Percentiles rank a stretch among this genome's conserved stretches.
phyloP scores from a whole-genome alignment of 2,797 vertebrate genomes.

The Manis crassicaudata region DNA sequence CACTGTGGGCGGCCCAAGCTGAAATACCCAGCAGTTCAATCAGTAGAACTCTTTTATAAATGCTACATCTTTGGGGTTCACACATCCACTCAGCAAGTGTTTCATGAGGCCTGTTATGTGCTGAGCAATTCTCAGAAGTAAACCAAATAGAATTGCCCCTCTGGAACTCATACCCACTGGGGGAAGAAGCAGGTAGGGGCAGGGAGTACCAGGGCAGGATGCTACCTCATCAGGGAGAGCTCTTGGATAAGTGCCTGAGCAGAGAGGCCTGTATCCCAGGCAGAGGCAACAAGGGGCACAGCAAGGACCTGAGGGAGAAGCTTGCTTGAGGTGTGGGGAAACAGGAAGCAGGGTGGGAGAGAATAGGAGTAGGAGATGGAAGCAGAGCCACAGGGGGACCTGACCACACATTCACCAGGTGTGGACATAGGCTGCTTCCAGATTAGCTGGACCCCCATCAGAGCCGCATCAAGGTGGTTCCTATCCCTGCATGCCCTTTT shows the following conservation, averaged over 20 bases:
- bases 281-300: not conserved
- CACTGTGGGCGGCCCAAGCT: not conserved
- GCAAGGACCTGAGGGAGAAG: not conserved
- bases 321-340: not conserved
- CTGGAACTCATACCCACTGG: not conserved
- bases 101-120: not conserved
- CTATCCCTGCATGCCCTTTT: not conserved
- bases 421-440: not conserved
- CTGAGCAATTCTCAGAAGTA: not conserved
- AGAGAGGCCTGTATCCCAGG: not conserved
- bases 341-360: not conserved
- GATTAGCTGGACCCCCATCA: not conserved
- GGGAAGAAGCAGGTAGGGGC: not conserved
- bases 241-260: not conserved
- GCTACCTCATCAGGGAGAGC: not conserved
- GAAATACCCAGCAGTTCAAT: not conserved
- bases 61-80: not conserved
- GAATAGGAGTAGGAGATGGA: accelerated
- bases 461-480: not conserved
- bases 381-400: not conserved
- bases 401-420: not conserved
- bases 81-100: not conserved
- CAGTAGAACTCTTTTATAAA: not conserved
- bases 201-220: not conserved
- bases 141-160: not conserved